These are phyloP conservation scores for Podiceps cristatus DNA, from an alignment of 2,113 vertebrate genomes.

Conservation along the genomic window DNA sequence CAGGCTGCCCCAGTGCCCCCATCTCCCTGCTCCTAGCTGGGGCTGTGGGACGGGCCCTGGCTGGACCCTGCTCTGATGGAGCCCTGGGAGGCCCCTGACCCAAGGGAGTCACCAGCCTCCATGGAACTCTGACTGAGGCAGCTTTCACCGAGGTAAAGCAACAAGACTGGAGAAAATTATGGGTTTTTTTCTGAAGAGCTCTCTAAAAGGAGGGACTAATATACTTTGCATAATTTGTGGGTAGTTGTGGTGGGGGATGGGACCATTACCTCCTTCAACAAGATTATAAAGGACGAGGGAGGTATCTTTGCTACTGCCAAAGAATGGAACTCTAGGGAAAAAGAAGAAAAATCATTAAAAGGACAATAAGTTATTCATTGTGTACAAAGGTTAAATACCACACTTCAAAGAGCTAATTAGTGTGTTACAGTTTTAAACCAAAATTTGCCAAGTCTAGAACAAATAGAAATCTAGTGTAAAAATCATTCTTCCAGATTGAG, in stretches of 20 bases:
- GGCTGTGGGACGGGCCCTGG: neutral
- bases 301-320: neutral
- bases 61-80: neutral
- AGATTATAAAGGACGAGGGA: neutral
- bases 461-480: neutral
- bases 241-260: neutral
- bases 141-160: neutral
- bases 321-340: neutral
- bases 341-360: neutral
- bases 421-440: neutral
- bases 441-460: neutral
- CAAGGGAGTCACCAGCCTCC: no score
- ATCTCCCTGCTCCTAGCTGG: neutral
- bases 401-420: neutral
- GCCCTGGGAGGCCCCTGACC: rapidly evolving
- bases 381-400: neutral
- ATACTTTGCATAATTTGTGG: neutral
- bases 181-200: neutral
- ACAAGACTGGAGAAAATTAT: neutral
- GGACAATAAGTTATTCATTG: neutral
- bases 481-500: neutral
- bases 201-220: neutral
- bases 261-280: neutral
- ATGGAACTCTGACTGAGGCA: neutral
- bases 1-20: neutral